A percentile compares a stretch with the other conserved stretches of the same genome.
Evolutionary conservation across 2,888 invertebrate species (phyloP).

Genomic region (Ichneumoninae sp.): DNA sequence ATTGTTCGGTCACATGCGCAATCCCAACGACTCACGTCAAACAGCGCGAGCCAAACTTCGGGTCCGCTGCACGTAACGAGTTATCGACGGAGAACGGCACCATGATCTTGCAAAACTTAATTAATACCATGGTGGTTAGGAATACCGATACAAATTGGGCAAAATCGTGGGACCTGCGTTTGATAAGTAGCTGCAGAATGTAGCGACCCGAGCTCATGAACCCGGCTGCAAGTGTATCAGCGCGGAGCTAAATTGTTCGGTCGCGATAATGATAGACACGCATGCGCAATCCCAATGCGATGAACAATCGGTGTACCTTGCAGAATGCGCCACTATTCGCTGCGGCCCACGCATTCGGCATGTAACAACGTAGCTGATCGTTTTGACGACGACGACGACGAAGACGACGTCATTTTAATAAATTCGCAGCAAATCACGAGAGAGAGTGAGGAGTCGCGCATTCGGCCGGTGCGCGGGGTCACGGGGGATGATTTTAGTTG

Average conservation of each 20-base stretch:
- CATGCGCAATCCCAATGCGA: constrained; percentile 4
- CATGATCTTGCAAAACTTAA: background rate
- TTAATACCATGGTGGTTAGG: no score
- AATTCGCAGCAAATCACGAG: constrained; percentile 82
- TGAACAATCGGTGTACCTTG: constrained; percentile 36
- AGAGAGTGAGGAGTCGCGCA: constrained; percentile 44
- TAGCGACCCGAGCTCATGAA: background rate
- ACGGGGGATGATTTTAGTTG: constrained; percentile 83
- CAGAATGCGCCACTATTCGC: constrained; percentile 19
- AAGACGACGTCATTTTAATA: constrained; percentile 80
- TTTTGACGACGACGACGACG: constrained; percentile 58
- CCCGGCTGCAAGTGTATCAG: background rate
- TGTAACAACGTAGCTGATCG: constrained; percentile 52
- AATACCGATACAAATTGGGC: no score
- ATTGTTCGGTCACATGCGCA: background rate
- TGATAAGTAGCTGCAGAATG: background rate
- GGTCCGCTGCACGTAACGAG: background rate
- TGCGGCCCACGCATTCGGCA: constrained; percentile 39
- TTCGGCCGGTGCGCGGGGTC: constrained; percentile 67
- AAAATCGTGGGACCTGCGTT: no score
- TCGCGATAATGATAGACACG: constrained; percentile 6
- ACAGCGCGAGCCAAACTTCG: background rate
- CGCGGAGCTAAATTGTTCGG: background rate
- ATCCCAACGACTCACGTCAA: background rate
- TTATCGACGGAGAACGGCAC: background rate